Evolutionary conservation across 2,113 vertebrate genomes (phyloP), one percentile per base, ranked within the genome.

Genomic region (Tautogolabrus adspersus): DNA sequence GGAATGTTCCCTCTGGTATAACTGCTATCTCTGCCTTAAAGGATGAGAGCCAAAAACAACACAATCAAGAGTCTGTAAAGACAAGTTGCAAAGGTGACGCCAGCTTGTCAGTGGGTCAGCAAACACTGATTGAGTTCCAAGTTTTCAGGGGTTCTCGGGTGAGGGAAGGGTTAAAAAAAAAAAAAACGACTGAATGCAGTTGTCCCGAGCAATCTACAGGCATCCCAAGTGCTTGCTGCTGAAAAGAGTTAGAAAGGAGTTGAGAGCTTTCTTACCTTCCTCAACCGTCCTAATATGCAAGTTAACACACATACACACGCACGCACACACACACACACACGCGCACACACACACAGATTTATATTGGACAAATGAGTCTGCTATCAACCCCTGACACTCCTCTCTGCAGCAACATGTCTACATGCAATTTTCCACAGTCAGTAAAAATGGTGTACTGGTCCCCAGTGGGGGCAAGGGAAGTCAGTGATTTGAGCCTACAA

Each of bases 401-500:
- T 66, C 6, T 19, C 51, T 61, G 55, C 13, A 62, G 71, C 71
- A 61, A 65, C 62, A 49, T 42, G 38, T 49, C 63, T 49, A 46
- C 59, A 75, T 59, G 64, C 44, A 75, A 55, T 76, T 74, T 75
- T 61, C 34, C 59, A 57, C 22, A 70, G 30, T 44, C 57, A 73
- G 66, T 65, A 22, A 67, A 82, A 75, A 59, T 56, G 38, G 68
- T 78, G 72, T 54, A 51, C 56, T 49, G 38, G 51, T 44, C 76
- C 82, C 71, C 49, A 84, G 86, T 46, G 75, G 66, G 52, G 75
- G 83, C 58, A 87, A 58, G 59, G 82, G 87, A 93, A 92, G 87
- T 87, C 72, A 62, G 86, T 82, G 87, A 93, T 91, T 91, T 87
- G 70, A 81, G 71, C 70, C 73, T 77, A 75, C 65, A 80, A 71